phyloP scores from a whole-genome alignment of 2,888 invertebrate species.

The Zhuqinia jingwanae region DNA sequence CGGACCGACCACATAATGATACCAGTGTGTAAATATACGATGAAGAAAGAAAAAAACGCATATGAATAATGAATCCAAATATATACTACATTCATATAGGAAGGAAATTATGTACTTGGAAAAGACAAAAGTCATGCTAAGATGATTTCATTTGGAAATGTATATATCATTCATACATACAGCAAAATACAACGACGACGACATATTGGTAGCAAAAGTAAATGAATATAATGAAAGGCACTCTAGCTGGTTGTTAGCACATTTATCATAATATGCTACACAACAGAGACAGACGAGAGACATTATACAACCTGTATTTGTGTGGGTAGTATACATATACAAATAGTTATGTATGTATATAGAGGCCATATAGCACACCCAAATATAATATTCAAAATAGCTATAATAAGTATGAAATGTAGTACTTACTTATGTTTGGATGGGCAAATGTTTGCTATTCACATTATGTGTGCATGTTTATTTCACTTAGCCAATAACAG shows the following conservation, averaged over 20 bases:
- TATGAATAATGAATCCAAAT: conserved; percentile 68
- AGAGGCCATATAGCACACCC: not conserved
- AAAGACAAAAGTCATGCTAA: conserved; percentile 65
- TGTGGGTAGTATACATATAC: not conserved
- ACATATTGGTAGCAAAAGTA: not conserved
- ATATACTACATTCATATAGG: not conserved
- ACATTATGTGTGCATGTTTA: conserved; percentile 35
- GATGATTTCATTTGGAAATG: conserved; percentile 52
- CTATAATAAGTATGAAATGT: not conserved
- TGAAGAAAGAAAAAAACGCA: conserved; percentile 7
- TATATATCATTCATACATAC: no score
- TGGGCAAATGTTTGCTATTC: conserved; percentile 23
- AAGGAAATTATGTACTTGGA: conserved; percentile 60
- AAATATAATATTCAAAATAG: not conserved
- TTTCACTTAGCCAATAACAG: conserved; percentile 43
- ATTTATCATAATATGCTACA: not conserved
- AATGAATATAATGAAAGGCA: conserved; percentile 2
- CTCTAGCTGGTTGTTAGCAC: conserved; percentile 23
- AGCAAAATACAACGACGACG: not conserved
- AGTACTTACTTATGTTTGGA: not conserved
- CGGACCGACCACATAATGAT: not conserved
- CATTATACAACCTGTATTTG: not conserved
- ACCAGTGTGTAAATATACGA: not conserved
- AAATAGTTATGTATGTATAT: not conserved
- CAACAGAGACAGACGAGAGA: no score